A percentile compares a stretch with the other conserved stretches of the same genome.
Evolutionary conservation across 2,888 invertebrate species (phyloP).

Genomic region (Hirtodrosophila trivittata): DNA sequence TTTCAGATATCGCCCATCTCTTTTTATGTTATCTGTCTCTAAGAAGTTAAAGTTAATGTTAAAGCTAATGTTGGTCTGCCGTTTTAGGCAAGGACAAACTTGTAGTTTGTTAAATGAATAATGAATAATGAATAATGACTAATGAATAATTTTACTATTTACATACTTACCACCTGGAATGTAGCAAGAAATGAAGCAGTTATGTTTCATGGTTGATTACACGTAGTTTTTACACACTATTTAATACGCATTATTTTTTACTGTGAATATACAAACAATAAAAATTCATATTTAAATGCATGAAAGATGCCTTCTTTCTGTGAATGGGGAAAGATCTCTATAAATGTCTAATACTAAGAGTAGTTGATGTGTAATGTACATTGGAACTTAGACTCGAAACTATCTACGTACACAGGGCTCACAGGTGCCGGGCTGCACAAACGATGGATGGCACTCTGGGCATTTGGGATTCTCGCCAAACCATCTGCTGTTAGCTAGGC

Average conservation of each 20-base stretch:
- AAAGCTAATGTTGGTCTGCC: slow-evolving; percentile 36
- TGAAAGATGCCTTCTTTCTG: slow-evolving; percentile 51
- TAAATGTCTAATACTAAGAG: slow-evolving; percentile 44
- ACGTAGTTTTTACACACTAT: slow-evolving; percentile 60
- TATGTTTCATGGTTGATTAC: slow-evolving; percentile 44
- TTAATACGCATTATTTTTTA: slow-evolving; percentile 64
- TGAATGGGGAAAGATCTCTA: slow-evolving; percentile 20
- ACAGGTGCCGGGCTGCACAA: slow-evolving; percentile 87
- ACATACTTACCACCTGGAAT: slow-evolving; percentile 53
- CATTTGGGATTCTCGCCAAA: slow-evolving; percentile 87
- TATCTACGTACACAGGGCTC: slow-evolving; percentile 87
- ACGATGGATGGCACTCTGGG: slow-evolving; percentile 87
- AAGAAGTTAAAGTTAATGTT: too few species aligned
- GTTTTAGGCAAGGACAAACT: slow-evolving; percentile 50
- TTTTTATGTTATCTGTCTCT: too few species aligned
- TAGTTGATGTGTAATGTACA: slow-evolving; percentile 20
- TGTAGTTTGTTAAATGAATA: slow-evolving; percentile 28
- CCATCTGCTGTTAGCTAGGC: slow-evolving; percentile 74
- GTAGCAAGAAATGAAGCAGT: slow-evolving; percentile 40
- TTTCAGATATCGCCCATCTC: too few species aligned
- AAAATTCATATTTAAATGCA: slow-evolving; percentile 76
- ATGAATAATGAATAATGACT: slow-evolving; percentile 14
- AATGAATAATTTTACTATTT: slow-evolving; percentile 5
- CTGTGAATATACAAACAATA: slow-evolving; percentile 76
- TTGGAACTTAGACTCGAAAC: slow-evolving; percentile 44